A percentile compares a stretch with the other conserved stretches of the same genome.
These are phyloP conservation scores for Antheraea assamensis DNA, from an alignment of 2,888 invertebrate species.

Conservation along the genomic window DNA sequence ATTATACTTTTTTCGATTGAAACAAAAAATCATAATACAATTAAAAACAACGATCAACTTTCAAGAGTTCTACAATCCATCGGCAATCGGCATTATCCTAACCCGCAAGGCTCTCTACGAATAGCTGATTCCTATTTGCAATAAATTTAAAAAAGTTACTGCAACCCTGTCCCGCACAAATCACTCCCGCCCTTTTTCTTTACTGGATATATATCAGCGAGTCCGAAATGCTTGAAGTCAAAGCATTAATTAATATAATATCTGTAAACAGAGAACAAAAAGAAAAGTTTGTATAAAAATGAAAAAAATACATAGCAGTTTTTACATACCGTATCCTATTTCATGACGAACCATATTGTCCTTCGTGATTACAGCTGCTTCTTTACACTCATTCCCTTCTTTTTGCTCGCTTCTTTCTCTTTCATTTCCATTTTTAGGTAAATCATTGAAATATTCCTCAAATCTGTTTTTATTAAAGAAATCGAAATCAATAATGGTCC, in stretches of 20 bases:
- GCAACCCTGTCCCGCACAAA: no score
- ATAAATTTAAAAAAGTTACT: no score
- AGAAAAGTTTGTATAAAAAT: background rate
- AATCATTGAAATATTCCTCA: slow-evolving; percentile 60
- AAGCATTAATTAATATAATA: background rate
- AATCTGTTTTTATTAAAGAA: slow-evolving; percentile 68
- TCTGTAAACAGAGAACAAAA: background rate
- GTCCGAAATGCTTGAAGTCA: background rate
- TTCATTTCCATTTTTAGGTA: slow-evolving; percentile 32
- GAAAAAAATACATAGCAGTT: background rate
- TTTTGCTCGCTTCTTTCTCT: slow-evolving; percentile 18
- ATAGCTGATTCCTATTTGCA: no score
- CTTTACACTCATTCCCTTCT: slow-evolving; percentile 12
- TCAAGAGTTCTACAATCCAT: no score
- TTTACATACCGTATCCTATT: slow-evolving; percentile 72
- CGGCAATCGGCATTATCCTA: no score
- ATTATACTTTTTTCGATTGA: no score
- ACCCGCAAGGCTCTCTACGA: no score
- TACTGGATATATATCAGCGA: no score
- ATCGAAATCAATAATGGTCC: slow-evolving; percentile 70
- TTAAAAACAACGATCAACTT: no score
- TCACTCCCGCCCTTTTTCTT: no score
- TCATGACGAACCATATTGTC: slow-evolving; percentile 69
- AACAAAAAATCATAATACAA: no score
- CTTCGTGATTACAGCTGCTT: slow-evolving; percentile 59